Base-by-base conservation (phyloP, 2,113 vertebrate genomes). In the Meleagris gallopavo region DNA sequence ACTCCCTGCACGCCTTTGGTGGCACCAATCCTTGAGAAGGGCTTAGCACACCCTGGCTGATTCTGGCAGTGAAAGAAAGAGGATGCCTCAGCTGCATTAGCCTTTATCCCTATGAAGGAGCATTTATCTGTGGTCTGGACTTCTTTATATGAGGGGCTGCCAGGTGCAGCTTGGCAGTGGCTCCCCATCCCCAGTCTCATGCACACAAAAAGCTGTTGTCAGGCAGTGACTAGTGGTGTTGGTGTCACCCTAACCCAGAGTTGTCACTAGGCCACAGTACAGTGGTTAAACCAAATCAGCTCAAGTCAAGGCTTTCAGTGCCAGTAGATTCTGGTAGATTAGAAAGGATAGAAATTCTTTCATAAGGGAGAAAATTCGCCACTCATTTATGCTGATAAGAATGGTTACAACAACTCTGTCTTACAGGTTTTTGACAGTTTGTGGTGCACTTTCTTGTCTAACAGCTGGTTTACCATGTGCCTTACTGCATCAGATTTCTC, bases 21-120 rank as follows among this genome's bases (percentile, higher is more conserved):
- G 24, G 6, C 1, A 1, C 19, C 3, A 74, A 38, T 64, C 18
- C 11, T 8, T 25, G 0, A 4, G 36, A 3, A 2, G 13, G 1
- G 3, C 9, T 65, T n/a, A 64, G 20, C 11, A 2, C 8, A 11
- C 2, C 4, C 29, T 69, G 9, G 14, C 21, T 58, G 25, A 3
- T 20, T 15, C 9, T 2, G 27, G 27, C 62, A 41, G 21, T 29
- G n/a, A 54, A 2, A 11, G 14, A 24, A 62, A 9, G 11, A 36
- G 21, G 5, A 58, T 4, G 4, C 27, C 17, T 64, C 17, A 24
- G 17, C 7, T 57, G n/a, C 2, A 0, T 8, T 6, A 7, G 32
- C 6, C 10, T 75, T 30, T 38, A n/a, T 2, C 6, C 1, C n/a
- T 43, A 36, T 13, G 24, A 17, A 74, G 8, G 3, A 62, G 2